Evolutionary conservation across 1,140 invertebrate species (phyloP).

Genomic region (Ceratitis capitata): DNA sequence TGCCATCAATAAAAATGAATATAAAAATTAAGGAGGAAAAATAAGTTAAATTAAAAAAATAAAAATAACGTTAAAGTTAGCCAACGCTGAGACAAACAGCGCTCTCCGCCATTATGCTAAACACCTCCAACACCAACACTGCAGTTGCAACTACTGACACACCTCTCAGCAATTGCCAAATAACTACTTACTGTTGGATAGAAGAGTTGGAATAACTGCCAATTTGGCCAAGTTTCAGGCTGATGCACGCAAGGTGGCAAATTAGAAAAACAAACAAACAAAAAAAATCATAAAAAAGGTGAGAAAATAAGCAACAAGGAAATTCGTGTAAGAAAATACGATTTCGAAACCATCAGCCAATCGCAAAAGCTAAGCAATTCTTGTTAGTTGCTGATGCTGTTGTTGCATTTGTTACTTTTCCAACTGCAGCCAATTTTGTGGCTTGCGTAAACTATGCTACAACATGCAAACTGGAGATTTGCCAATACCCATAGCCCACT

Average conservation of each 20-base stretch:
- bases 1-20: constrained; percentile 34
- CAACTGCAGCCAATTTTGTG: neutral
- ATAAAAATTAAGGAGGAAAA: neutral
- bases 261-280: neutral
- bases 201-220: neutral
- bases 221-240: neutral
- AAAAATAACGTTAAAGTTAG: neutral
- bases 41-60: neutral
- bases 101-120: neutral
- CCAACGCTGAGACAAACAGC: neutral
- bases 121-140: neutral
- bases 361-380: neutral
- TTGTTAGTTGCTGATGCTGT: neutral
- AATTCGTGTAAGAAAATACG: neutral
- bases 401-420: neutral
- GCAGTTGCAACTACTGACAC: constrained; percentile 43
- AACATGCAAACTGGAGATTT: neutral
- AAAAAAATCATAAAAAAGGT: neutral
- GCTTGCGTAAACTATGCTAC: neutral
- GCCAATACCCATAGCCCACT: neutral
- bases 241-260: neutral
- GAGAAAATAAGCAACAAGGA: neutral
- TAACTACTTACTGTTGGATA: neutral
- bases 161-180: constrained; percentile 40
- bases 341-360: neutral